Conservation (phyloP, 2,113 vertebrate species). For the Thymallus thymallus region DNA sequence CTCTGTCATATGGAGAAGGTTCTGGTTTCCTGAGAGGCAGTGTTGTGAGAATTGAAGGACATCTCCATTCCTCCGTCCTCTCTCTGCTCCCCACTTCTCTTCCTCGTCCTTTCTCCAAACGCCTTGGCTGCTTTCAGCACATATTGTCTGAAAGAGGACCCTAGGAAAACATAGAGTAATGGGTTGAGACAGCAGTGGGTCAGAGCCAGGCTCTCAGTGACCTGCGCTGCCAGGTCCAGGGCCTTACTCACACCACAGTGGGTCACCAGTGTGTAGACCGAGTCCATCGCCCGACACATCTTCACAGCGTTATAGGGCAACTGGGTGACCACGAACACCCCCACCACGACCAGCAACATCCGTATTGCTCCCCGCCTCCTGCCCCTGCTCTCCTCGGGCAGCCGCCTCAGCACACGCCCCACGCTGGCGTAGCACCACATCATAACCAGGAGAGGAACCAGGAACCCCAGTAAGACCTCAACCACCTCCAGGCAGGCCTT, state of each 20-base stretch:
- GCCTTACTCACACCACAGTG: constrained; percentile 81
- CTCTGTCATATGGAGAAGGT: constrained; percentile 67
- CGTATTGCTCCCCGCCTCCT: constrained; percentile 77
- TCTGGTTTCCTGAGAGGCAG: constrained; percentile 61
- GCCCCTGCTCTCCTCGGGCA: constrained; percentile 71
- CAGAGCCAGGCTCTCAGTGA: constrained; percentile 86
- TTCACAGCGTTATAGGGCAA: constrained; percentile 88
- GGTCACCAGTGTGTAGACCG: constrained; percentile 79
- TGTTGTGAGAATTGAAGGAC: constrained; percentile 63
- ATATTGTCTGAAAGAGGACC: constrained; percentile 82
- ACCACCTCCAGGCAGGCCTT: constrained; percentile 80
- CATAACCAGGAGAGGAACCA: constrained; percentile 86
- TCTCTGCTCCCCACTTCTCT: constrained; percentile 17
- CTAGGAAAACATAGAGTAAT: constrained; percentile 84
- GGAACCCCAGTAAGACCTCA: constrained; percentile 85
- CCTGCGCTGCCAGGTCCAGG: constrained; percentile 79
- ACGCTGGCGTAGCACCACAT: constrained; percentile 79
- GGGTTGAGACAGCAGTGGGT: constrained; percentile 92
- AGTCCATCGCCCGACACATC: constrained; percentile 81
- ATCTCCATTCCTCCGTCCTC: constrained; percentile 52
- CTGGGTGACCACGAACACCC: constrained; percentile 85
- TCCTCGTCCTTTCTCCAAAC: constrained; percentile 46
- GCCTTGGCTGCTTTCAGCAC: constrained; percentile 79
- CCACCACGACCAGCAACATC: constrained; percentile 82
- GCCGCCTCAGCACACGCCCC: constrained; percentile 68